Evolutionary conservation across 2,888 invertebrate genomes (phyloP).

Genomic region (Synanthedon myopaeformis): DNA sequence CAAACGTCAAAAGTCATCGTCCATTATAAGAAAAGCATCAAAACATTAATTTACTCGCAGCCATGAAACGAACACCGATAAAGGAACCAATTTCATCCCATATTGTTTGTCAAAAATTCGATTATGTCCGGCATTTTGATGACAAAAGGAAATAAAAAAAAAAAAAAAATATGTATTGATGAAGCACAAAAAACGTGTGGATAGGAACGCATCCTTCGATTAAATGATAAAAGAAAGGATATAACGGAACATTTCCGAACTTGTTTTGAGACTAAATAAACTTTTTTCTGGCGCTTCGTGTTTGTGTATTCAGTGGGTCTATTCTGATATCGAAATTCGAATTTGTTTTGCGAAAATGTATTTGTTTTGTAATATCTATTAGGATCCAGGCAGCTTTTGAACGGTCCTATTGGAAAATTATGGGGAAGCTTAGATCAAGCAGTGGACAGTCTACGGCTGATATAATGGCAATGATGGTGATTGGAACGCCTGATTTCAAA

Average conservation of each 20-base stretch:
- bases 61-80: constrained; percentile 47
- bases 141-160: constrained; percentile 41
- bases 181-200: constrained; percentile 19
- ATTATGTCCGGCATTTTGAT: constrained; percentile 50
- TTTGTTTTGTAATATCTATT: no score
- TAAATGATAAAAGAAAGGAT: constrained; percentile 27
- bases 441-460: no score
- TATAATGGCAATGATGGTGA: no score
- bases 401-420: no score
- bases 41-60: constrained; percentile 34
- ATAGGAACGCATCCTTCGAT: constrained; percentile 42
- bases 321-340: no score
- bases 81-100: constrained; percentile 59
- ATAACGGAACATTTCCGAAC: constrained; percentile 48
- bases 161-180: constrained; percentile 24
- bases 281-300: constrained; percentile 40
- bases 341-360: no score
- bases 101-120: constrained; percentile 65
- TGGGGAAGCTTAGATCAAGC: no score
- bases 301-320: constrained; percentile 22
- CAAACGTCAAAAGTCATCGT: not conserved
- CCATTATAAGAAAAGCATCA: constrained; percentile 13
- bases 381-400: no score
- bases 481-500: no score
- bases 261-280: constrained; percentile 44